These are phyloP conservation scores for Ornithoptera alexandrae DNA, from an alignment of 2,888 invertebrate species.

Conservation along the genomic window DNA sequence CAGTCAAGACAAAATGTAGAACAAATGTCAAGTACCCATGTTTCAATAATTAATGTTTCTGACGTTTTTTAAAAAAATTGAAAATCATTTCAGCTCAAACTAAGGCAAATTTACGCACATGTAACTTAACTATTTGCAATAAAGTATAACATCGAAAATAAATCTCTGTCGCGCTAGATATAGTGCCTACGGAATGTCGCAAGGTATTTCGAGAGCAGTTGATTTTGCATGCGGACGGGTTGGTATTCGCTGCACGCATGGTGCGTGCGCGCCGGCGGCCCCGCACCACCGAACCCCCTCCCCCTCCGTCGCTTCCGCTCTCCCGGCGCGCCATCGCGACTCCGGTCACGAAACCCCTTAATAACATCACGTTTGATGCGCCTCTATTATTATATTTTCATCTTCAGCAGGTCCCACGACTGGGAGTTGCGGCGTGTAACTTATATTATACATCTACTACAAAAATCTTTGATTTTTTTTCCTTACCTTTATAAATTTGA, in stretches of 20 bases:
- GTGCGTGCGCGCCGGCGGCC: constrained; percentile 60
- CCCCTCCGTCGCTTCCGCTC: constrained; percentile 36
- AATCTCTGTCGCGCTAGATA: constrained; percentile 10
- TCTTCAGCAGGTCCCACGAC: constrained; percentile 72
- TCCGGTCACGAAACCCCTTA: constrained; percentile 74
- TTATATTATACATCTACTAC: constrained; percentile 45
- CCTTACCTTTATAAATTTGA: constrained; percentile 40
- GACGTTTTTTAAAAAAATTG: background rate
- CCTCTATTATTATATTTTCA: constrained; percentile 80
- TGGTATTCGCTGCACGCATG: constrained; percentile 66
- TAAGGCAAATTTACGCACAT: background rate
- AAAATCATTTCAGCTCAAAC: background rate
- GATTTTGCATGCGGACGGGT: constrained; percentile 72
- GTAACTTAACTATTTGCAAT: background rate
- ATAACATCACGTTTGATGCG: constrained; percentile 81
- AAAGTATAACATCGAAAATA: constrained; percentile 7
- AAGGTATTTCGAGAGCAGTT: constrained; percentile 54
- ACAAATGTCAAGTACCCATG: background rate
- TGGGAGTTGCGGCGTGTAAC: constrained; percentile 57
- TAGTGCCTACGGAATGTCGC: constrained; percentile 41
- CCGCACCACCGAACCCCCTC: constrained; percentile 38
- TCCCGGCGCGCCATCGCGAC: constrained; percentile 48
- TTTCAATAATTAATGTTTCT: too few relatives aligned
- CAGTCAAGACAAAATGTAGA: background rate
- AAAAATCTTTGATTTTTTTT: constrained; percentile 50